A percentile compares a stretch with the other conserved stretches of the same genome.
phyloP scores from a whole-genome alignment of 2,113 vertebrate species.

The Antechinus flavipes region DNA sequence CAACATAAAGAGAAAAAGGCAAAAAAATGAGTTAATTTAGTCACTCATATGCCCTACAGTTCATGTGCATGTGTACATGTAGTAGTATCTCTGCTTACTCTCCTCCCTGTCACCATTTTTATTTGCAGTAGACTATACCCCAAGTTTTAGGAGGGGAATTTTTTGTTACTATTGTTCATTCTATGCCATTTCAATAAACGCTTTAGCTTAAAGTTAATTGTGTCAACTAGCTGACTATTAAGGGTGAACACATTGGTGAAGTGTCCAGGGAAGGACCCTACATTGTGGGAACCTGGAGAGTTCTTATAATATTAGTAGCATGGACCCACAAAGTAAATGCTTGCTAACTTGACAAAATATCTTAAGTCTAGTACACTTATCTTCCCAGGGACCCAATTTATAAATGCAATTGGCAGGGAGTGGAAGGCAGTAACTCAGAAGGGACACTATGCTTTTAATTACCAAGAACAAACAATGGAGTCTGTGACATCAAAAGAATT shows the following conservation, averaged over 20 bases:
- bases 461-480: neutral
- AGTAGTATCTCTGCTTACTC: neutral
- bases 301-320: neutral
- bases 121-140: neutral
- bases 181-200: neutral
- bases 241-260: neutral
- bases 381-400: neutral
- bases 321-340: neutral
- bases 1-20: neutral
- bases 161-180: neutral
- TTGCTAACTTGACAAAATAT: neutral
- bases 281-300: neutral
- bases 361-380: neutral
- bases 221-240: neutral
- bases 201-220: neutral
- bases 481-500: neutral
- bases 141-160: neutral
- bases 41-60: neutral
- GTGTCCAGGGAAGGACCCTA: neutral
- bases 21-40: neutral
- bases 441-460: neutral
- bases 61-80: neutral
- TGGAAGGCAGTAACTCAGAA: neutral
- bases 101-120: neutral
- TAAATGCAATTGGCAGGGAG: neutral